These are phyloP conservation scores for Hypomesus transpacificus DNA, from an alignment of 2,113 vertebrate genomes.

Conservation along the genomic window DNA sequence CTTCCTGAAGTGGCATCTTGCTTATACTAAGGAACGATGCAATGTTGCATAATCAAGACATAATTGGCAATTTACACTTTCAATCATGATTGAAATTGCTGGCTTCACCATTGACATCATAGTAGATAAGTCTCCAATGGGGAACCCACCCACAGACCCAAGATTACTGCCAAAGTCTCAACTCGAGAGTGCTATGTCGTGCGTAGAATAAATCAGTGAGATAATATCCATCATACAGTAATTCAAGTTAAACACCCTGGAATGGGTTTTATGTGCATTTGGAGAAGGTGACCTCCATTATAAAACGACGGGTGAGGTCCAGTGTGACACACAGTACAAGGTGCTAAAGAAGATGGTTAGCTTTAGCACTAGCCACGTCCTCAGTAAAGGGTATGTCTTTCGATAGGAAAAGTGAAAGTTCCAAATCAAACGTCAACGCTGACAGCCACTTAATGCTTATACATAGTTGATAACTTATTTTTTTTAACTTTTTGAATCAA, in stretches of 20 bases:
- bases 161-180: conserved; percentile 3
- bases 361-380: no score
- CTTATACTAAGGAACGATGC: no score
- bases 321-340: conserved; percentile 10
- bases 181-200: conserved; percentile 20
- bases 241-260: conserved; percentile 31
- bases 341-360: no score
- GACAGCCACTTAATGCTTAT: no score
- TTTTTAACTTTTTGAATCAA: no score
- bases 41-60: no score
- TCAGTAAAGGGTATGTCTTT: no score
- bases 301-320: conserved; percentile 20
- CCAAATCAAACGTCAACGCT: no score
- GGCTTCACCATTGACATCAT: background rate
- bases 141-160: background rate
- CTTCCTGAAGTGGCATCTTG: no score
- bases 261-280: conserved; percentile 43
- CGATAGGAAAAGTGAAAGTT: no score
- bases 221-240: conserved; percentile 33
- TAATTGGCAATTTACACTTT: background rate
- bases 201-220: conserved; percentile 21
- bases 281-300: conserved; percentile 35
- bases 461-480: no score
- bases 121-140: background rate
- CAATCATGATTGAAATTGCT: background rate